phyloP scores from a whole-genome alignment of 2,797 vertebrate species.

The Arremon brunneinucha region DNA sequence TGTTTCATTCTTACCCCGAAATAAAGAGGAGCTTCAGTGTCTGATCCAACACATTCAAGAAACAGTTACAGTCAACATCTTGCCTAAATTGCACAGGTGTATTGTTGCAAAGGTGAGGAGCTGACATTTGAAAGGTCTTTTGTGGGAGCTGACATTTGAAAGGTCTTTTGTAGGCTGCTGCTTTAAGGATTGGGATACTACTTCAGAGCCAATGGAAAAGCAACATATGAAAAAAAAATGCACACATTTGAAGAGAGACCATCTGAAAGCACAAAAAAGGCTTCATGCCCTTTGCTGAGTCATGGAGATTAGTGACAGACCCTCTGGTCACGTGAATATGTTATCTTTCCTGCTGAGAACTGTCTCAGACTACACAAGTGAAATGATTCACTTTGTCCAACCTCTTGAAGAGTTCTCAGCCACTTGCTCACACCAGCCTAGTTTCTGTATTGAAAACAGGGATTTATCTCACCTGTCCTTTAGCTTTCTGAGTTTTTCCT shows the following conservation, averaged over 20 bases:
- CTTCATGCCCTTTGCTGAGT: not conserved
- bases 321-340: not conserved
- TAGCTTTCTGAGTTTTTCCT: not conserved
- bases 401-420: not conserved
- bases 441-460: not conserved
- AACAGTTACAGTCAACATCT: conserved; percentile 81
- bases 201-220: not conserved
- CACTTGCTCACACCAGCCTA: not conserved
- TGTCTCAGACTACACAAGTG: not conserved
- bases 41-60: conserved; percentile 84
- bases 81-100: conserved; percentile 92
- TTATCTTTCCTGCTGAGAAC: not conserved
- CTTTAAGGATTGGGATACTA: not conserved
- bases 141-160: not conserved
- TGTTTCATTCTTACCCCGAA: conserved; percentile 82
- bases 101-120: conserved; percentile 87
- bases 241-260: not conserved
- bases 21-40: conserved; percentile 81
- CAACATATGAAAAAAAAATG: not conserved
- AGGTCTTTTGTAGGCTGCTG: not conserved
- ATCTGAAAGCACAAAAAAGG: not conserved
- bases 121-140: not conserved
- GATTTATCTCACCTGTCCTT: not conserved
- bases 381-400: not conserved
- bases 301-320: not conserved